A percentile compares a stretch with the other conserved stretches of the same genome.
phyloP scores from a whole-genome alignment of 64 coral and sea anemone genomes.

The Stylophora pistillata region DNA sequence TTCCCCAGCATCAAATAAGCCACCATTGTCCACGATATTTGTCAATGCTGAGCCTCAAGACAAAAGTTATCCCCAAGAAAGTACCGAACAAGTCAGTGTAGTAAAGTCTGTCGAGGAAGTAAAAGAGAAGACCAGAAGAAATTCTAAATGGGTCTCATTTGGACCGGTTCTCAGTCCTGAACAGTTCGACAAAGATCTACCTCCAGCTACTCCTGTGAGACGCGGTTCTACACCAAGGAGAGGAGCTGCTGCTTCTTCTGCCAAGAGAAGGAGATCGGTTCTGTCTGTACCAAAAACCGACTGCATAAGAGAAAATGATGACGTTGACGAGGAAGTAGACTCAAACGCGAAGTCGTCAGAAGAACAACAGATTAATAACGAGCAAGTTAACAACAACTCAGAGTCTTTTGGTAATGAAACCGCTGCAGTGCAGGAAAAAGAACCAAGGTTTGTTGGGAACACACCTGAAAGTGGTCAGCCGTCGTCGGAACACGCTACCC shows the following conservation, averaged over 20 bases:
- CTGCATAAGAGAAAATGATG: slow-evolving; percentile 65
- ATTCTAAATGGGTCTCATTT: slow-evolving; percentile 87
- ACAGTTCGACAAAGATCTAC: slow-evolving; percentile 86
- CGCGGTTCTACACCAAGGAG: slow-evolving; percentile 78
- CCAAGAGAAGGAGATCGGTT: slow-evolving; percentile 71
- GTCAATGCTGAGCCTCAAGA: slow-evolving; percentile 5
- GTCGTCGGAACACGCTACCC: no score
- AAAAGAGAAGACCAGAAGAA: slow-evolving; percentile 2
- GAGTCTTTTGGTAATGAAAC: background rate
- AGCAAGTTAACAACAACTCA: background rate
- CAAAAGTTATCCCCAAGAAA: background rate
- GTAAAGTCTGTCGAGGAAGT: slow-evolving; percentile 34
- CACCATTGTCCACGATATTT: slow-evolving; percentile 29
- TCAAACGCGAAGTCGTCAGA: slow-evolving; percentile 3
- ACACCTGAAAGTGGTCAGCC: background rate
- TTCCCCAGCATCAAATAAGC: slow-evolving; percentile 45
- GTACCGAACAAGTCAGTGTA: slow-evolving; percentile 31
- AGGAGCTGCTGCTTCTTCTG: slow-evolving; percentile 8
- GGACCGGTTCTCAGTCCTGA: slow-evolving; percentile 94
- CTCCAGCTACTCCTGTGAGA: slow-evolving; percentile 84
- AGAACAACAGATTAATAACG: background rate
- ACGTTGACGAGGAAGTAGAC: background rate
- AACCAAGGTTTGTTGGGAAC: background rate
- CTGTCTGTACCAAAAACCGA: slow-evolving; percentile 54
- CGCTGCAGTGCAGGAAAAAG: background rate